Percentiles rank a stretch among this genome's conserved stretches.
phyloP scores from a whole-genome alignment of 2,797 vertebrate genomes.

The Craterocephalus amniculus region DNA sequence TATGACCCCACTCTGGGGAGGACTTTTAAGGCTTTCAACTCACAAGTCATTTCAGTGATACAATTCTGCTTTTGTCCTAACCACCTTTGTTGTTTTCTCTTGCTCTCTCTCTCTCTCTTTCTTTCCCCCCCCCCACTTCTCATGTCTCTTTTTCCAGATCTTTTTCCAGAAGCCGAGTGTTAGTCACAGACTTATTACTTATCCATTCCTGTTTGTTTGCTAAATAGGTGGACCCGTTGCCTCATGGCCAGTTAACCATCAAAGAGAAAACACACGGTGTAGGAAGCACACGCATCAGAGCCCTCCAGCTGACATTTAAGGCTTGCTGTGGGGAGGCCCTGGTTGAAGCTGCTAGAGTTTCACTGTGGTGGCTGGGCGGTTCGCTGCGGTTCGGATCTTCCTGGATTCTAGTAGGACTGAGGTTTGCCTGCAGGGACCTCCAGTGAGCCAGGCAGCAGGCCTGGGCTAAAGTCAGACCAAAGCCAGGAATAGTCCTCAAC shows the following conservation, averaged over 20 bases:
- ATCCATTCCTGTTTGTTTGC: conserved; percentile 65
- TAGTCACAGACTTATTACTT: conserved; percentile 44
- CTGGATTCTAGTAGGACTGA: conserved; percentile 75
- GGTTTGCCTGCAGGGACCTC: conserved; percentile 77
- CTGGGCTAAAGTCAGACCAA: conserved; percentile 69
- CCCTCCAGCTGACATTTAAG: conserved; percentile 58
- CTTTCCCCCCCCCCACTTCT: conserved; percentile 54
- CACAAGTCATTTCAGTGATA: conserved; percentile 84
- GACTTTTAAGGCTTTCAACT: conserved; percentile 86
- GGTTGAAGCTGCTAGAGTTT: conserved; percentile 69
- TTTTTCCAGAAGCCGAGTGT: conserved; percentile 42
- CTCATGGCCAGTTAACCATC: conserved; percentile 51
- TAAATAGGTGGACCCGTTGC: conserved; percentile 68
- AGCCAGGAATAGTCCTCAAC: conserved; percentile 71
- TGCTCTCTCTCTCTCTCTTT: conserved; percentile 50
- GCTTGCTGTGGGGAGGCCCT: conserved; percentile 51
- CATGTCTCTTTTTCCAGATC: conserved; percentile 48
- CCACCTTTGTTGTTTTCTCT: conserved; percentile 79
- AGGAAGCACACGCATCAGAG: conserved; percentile 48
- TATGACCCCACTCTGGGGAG: conserved; percentile 83
- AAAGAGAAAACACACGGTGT: conserved; percentile 37
- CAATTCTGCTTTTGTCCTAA: conserved; percentile 86
- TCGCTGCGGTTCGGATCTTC: conserved; percentile 72
- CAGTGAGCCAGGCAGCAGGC: conserved; percentile 72
- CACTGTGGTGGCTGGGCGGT: conserved; percentile 68